These are phyloP conservation scores for Nerophis lumbriciformis DNA, from an alignment of 2,113 vertebrate genomes.

Conservation along the genomic window DNA sequence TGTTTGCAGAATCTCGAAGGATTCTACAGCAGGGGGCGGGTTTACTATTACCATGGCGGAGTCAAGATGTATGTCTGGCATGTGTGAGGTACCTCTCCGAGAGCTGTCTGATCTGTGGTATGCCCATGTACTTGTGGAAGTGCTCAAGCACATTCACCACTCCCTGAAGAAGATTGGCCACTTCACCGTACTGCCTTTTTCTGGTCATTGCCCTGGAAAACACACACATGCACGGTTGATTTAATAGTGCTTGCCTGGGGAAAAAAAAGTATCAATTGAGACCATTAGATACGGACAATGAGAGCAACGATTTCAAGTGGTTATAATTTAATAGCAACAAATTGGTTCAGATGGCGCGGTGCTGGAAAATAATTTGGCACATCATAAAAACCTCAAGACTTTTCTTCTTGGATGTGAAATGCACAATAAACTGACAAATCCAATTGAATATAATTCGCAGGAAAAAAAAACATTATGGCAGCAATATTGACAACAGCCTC, in stretches of 20 bases:
- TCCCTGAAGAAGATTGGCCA: conserved; percentile 94
- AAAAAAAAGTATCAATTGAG: no score
- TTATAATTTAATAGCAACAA: no score
- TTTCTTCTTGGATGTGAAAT: no score
- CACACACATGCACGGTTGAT: background rate
- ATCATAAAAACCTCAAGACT: no score
- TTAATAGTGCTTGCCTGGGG: background rate
- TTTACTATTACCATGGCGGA: background rate
- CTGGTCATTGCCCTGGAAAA: conserved; percentile 90
- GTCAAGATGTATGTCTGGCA: conserved; percentile 10
- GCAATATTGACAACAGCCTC: no score
- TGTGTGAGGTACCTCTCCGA: conserved; percentile 81
- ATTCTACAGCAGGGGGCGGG: background rate
- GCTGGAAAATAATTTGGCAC: no score
- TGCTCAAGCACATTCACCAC: conserved; percentile 97
- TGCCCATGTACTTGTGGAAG: conserved; percentile 97
- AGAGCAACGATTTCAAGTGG: no score
- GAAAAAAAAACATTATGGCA: no score
- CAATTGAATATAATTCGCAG: no score
- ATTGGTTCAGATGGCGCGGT: no score
- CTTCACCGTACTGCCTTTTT: conserved; percentile 93
- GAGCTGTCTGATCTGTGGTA: conserved; percentile 96
- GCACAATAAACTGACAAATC: no score
- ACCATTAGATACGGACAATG: no score
- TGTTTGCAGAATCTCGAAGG: background rate